These are phyloP conservation scores for Brachyhypopomus occidentalis DNA, from an alignment of 2,113 vertebrate genomes.

Conservation along the genomic window DNA sequence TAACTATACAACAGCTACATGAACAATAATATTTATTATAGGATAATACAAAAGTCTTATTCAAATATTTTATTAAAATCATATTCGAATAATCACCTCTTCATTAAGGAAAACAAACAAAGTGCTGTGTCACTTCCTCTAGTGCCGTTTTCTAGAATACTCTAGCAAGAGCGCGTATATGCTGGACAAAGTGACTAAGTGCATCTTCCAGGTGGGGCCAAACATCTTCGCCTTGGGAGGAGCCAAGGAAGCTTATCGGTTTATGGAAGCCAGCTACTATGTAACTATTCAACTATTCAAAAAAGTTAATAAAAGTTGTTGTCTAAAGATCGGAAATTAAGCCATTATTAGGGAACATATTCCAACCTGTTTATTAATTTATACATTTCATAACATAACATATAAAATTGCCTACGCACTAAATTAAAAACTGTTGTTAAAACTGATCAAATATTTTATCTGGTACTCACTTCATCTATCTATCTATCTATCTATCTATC, in stretches of 20 bases:
- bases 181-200: constrained; percentile 23
- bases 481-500: too few species aligned
- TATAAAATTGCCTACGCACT: too few species aligned
- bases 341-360: too few species aligned
- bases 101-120: constrained; percentile 7
- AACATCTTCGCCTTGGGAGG: not conserved
- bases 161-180: constrained; percentile 35
- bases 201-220: not conserved
- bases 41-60: too few species aligned
- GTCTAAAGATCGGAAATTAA: not conserved
- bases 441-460: too few species aligned
- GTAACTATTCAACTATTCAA: not conserved
- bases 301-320: not conserved
- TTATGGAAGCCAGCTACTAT: constrained; percentile 10
- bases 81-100: too few species aligned
- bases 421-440: too few species aligned
- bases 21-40: too few species aligned
- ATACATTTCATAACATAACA: too few species aligned
- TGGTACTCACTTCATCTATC: too few species aligned
- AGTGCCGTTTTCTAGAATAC: constrained; percentile 50
- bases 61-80: too few species aligned
- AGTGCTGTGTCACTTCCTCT: constrained; percentile 43
- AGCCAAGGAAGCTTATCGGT: not conserved
- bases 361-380: too few species aligned
- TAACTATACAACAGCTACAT: not conserved